A percentile compares a stretch with the other conserved stretches of the same genome.
Conservation (phyloP, 2,797 vertebrate species). For the Aphelocoma californica region DNA sequence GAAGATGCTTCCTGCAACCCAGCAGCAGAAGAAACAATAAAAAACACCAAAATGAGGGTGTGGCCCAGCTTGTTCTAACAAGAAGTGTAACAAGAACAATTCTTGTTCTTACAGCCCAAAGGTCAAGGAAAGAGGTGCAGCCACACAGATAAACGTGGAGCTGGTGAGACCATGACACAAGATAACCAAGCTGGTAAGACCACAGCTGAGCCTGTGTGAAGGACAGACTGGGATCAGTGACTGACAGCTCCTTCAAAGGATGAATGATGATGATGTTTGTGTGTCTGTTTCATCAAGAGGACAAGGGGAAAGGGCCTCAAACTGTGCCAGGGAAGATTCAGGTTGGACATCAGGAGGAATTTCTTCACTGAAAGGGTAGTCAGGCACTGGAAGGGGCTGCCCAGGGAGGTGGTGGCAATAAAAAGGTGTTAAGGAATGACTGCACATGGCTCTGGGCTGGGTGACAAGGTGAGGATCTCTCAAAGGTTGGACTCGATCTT, state of each 20-base stretch:
- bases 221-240: background rate
- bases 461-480: background rate
- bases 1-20: background rate
- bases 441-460: background rate
- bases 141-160: accelerated
- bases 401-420: no score
- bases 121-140: background rate
- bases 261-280: background rate
- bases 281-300: background rate
- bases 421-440: background rate
- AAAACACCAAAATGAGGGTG: background rate
- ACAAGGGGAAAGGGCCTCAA: background rate
- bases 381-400: background rate
- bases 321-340: background rate
- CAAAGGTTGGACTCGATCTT: background rate
- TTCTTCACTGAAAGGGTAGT: background rate
- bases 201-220: background rate
- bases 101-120: background rate
- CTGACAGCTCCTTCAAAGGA: background rate
- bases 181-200: background rate
- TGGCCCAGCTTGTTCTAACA: background rate
- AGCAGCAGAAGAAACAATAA: background rate
- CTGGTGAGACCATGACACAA: background rate
- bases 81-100: background rate
- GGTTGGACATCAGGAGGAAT: background rate